Conservation (phyloP, 1,140 invertebrate genomes). For the Pararge aegeria region DNA sequence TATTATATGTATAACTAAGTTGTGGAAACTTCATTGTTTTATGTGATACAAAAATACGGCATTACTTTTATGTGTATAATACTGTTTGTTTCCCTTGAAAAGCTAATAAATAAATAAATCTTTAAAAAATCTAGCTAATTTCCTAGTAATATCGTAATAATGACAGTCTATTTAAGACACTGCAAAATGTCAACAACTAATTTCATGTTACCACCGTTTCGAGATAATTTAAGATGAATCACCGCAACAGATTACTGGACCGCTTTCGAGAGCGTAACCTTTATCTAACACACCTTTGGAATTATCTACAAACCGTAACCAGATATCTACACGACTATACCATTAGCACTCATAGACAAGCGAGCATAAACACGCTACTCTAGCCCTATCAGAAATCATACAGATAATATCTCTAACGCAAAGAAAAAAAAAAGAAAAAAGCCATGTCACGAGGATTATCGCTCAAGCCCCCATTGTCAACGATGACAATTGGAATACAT, state of each 20-base stretch:
- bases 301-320: slow-evolving; percentile 55
- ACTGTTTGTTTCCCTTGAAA: too few relatives aligned
- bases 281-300: slow-evolving; percentile 45
- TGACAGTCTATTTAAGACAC: neutral
- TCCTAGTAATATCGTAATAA: too few relatives aligned
- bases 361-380: slow-evolving; percentile 63
- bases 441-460: slow-evolving; percentile 71
- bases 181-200: slow-evolving; percentile 1
- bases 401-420: slow-evolving; percentile 62
- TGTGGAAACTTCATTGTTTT: too few relatives aligned
- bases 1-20: too few relatives aligned
- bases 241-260: slow-evolving; percentile 1
- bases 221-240: slow-evolving; percentile 24
- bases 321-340: slow-evolving; percentile 65
- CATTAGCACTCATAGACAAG: slow-evolving; percentile 70
- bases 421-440: slow-evolving; percentile 51
- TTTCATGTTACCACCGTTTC: slow-evolving; percentile 7
- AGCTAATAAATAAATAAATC: too few relatives aligned
- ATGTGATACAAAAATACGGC: too few relatives aligned
- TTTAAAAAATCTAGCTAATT: too few relatives aligned
- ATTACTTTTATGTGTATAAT: too few relatives aligned
- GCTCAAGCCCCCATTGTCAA: slow-evolving; percentile 62
- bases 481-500: slow-evolving; percentile 67
- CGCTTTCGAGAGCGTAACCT: slow-evolving; percentile 26
- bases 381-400: slow-evolving; percentile 62